Evolutionary conservation across 2,113 vertebrate genomes (phyloP), one percentile per base, ranked within the genome.

Genomic region (Oxygymnocypris stewartii): DNA sequence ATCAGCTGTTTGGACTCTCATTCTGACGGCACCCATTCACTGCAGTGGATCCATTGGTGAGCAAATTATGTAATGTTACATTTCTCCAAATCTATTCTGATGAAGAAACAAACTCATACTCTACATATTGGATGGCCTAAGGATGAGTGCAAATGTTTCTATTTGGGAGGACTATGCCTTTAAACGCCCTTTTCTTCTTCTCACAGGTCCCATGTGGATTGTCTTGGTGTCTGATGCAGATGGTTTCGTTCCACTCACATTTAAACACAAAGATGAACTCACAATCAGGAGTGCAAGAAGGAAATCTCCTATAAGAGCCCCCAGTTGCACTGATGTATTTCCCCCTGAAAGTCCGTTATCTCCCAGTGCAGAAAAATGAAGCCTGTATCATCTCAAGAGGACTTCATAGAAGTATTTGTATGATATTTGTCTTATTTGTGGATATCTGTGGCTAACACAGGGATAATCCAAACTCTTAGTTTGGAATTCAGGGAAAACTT

Each of bases 191-290:
- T 37, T 73, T 85, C 51, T 86, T 89, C 88, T 90, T 92, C 13
- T 59, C 82, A 25, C 90, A 99, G 98, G 95, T 84, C 96, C 95
- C 0, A 89, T 95, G 47, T 99, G 98, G 98, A 93, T 99, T 0
- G 93, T 97, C 14, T 95, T 99, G 18, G 95, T 96, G 7, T 95
- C 95, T 0, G 98, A 99, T 84, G 94, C 91, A 0, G 96, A 98
- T 31, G 98, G 97, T 81, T 99, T 99, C 67, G 92, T 99, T 73
- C 98, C 98, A 0, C 84, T 99, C 69, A 95, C 76, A 0, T 99
- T 99, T 87, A 94, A 93, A 42, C 71, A 96, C 82, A 82, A 90
- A 57, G 96, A 98, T 84, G 96, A 97, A 80, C 91, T 99, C 0
- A 93, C 94, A 0, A 86, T 99, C 23, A 93, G 98, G 31, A 96